Evolutionary conservation across 2,113 vertebrate genomes (phyloP).

Genomic region (Bufo bufo): DNA sequence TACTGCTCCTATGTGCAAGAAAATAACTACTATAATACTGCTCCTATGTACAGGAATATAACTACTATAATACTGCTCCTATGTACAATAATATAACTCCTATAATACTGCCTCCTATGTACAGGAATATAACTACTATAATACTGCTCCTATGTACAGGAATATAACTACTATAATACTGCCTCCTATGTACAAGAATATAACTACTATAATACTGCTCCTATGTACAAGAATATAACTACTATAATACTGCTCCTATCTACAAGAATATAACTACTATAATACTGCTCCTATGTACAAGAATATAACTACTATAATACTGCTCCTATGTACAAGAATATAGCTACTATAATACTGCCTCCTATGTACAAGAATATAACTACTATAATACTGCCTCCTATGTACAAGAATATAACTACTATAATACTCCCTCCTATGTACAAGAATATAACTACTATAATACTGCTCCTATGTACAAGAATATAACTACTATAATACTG

Average conservation of each 20-base stretch:
- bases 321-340: background rate
- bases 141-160: background rate
- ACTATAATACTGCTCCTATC: background rate
- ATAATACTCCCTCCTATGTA: background rate
- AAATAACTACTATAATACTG: background rate
- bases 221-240: constrained; percentile 1
- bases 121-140: background rate
- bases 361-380: constrained; percentile 1
- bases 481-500: too few relatives aligned
- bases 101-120: too few relatives aligned
- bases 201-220: too few relatives aligned
- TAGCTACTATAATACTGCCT: background rate
- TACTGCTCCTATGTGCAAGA: background rate
- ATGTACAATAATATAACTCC: background rate
- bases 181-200: too few relatives aligned
- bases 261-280: background rate
- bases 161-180: constrained; percentile 12
- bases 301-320: background rate
- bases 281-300: too few relatives aligned
- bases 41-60: background rate
- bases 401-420: constrained; percentile 1
- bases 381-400: background rate
- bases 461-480: too few relatives aligned
- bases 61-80: background rate
- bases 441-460: too few relatives aligned